Base-by-base conservation (phyloP, 1,140 invertebrate genomes). In the Lineus longissimus region DNA sequence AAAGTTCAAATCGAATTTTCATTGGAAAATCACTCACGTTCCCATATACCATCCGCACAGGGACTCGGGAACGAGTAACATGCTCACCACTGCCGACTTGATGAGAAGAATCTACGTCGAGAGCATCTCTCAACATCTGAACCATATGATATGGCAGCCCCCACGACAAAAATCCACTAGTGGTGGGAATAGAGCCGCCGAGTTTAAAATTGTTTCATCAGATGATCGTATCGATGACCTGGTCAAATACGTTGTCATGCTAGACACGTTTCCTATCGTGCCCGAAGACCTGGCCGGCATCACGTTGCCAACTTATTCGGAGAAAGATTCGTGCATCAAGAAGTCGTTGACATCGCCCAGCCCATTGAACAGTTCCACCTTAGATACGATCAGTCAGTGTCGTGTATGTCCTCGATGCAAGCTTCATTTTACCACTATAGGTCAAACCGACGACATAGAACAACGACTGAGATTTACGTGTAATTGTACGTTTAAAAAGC, bases 371-470 rank as follows among this genome's bases (percentile, higher is more conserved):
- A 27, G 19, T 51, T 51, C 47, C 25, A 7, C 4, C 6, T 7
- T 51, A 23, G 4, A 6, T 6, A 7, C 19, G n/a, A 51, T 51
- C 9, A 51, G 6, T 9, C 4, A 51, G 4, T 4, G 9, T n/a
- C 6, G 47, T 7, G 25, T 51, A 4, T 51, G 47, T n/a, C n/a
- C 47, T 7, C n/a, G 47, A 4, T 51, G 47, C n/a, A 51, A 51
- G 25, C 9, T 51, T 6, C 47, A 51, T 51, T 51, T 51, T n/a
- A 27, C 25, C 9, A 51, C 47, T 51, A 4, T 23, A 4, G 47
- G 47, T 51, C 47, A 51, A n/a, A 51, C 47, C 4, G 47, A 51
- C 47, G 47, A 51, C 6, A 51, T n/a, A 4, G 47, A 51, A 27
- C 47, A 51, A n/a, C 47, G 47, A 23, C 25, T 51, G 6, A 19